Evolutionary conservation across 92 coral and sea anemone genomes (phyloP), one percentile per base, ranked within the genome.

Genomic region (Pocillopora grandis): DNA sequence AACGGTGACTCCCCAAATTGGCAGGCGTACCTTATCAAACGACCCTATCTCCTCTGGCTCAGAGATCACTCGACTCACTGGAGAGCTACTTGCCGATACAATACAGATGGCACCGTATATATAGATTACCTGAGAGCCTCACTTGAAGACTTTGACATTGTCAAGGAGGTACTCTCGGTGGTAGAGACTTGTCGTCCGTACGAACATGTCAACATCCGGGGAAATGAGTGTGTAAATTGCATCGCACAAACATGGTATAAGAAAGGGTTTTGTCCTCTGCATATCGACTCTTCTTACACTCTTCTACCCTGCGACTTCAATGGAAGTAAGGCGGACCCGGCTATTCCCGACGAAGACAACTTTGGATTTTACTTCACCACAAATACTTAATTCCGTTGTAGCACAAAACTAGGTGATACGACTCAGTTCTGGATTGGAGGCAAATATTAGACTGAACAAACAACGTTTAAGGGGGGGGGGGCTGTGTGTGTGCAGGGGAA

Each of bases 71-170:
- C 85, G 61, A 80, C 73, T 65, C 76, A 80, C 85, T 80, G 85
- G 85, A 59, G 85, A 66, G 85, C 85, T n/a, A 80, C 85, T 80
- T 80, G 85, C 31, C 52, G 59, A n/a, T 80, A 16, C 72, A 61
- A 65, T 23, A 17, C 76, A 36, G 60, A 80, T 33, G 85, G 85
- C 12, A 60, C 70, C 17, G 85, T 63, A 23, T 77, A 52, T 27
- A 72, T 6, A 27, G 58, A 72, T 72, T 72, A 72, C 58, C 21
- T 72, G 2, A 57, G 76, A 42, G 57, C 76, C 23, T 42, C 58
- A 42, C 14, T 72, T 35, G 76, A 72, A 42, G 60, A 72, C 58
- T 72, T 72, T 15, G 76, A 72, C 65, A 23, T 55, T 17, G 0
- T 75, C 62, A 56, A 33, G 2, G 62, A 27, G 19, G 37, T 12